Conservation (phyloP, 2,113 vertebrate genomes). For the Ptyas mucosa region DNA sequence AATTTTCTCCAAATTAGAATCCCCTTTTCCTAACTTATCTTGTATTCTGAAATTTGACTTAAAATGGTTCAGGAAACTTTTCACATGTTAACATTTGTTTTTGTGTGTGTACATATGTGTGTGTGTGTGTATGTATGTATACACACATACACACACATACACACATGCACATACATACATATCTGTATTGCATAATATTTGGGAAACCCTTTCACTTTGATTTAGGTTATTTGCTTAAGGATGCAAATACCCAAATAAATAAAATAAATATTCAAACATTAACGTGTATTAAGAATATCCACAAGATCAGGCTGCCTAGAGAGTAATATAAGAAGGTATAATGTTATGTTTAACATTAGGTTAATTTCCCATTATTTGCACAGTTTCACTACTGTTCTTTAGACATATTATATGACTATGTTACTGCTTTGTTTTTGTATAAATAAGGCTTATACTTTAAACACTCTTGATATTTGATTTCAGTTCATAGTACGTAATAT, state of each 20-base stretch:
- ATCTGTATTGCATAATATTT: background rate
- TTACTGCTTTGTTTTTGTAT: background rate
- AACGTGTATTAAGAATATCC: too few species aligned
- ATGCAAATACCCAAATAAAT: background rate
- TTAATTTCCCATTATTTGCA: background rate
- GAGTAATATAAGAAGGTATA: background rate
- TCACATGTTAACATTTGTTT: background rate
- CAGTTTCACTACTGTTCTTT: background rate
- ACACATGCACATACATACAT: background rate
- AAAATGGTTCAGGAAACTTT: background rate
- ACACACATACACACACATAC: accelerated
- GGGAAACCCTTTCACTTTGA: background rate
- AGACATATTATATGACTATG: background rate
- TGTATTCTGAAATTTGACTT: background rate
- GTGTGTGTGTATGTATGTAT: background rate
- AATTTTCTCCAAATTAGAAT: background rate
- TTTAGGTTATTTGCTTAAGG: background rate
- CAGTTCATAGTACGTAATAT: background rate
- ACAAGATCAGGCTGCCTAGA: background rate
- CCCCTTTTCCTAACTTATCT: background rate
- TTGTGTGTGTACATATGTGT: background rate
- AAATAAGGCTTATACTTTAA: background rate
- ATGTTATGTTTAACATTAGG: background rate
- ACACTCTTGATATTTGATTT: background rate
- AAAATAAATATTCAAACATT: background rate